Evolutionary conservation across 2,113 vertebrate genomes (phyloP), one percentile per base, ranked within the genome.

Genomic region (Eulacestoma nigropectus): DNA sequence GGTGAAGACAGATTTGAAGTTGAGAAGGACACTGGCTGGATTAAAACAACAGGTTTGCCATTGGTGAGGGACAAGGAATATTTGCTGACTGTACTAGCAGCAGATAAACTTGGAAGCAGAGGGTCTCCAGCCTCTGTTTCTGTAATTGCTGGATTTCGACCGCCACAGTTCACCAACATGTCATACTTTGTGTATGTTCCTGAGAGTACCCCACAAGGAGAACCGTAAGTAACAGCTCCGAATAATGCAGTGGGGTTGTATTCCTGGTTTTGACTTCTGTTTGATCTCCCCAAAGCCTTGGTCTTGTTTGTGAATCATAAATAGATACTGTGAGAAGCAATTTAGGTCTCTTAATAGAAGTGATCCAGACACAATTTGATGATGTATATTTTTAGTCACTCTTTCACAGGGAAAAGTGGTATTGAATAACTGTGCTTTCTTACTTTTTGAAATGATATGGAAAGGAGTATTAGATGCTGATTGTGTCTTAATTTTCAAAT

Each of bases 1-100:
- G 98, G 98, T 9, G 99, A 99, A 47, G 98, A 97, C 14, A 98
- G 98, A 63, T 99, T 99, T 87, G 98, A 98, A 57, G 98, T 99
- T 62, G 98, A 99, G 97, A 98, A 97, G 70, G 98, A 98, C 96
- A 98, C 90, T 9, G 98, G 98, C 30, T 98, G 98, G 55, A 96
- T 99, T 42, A 98, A 97, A 74, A 99, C 98, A 1, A 99, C 98
- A 1, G 98, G 98, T 27, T 98, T 99, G 33, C 98, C 98, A 12
- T 90, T 99, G 91, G 96, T 98, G 97, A 97, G 93, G 55, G 98
- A 98, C 90, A 97, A 96, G 72, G 98, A 99, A 64, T 99, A 99
- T 92, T 95, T 98, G 59, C 97, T 99, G 80, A 98, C 98, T 5
- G 98, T 98, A 8, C 90, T 98, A 47, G 98, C 99, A 12, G 97